Evolutionary conservation across 2,888 invertebrate species (phyloP).

Genomic region (Cantharis nigra): DNA sequence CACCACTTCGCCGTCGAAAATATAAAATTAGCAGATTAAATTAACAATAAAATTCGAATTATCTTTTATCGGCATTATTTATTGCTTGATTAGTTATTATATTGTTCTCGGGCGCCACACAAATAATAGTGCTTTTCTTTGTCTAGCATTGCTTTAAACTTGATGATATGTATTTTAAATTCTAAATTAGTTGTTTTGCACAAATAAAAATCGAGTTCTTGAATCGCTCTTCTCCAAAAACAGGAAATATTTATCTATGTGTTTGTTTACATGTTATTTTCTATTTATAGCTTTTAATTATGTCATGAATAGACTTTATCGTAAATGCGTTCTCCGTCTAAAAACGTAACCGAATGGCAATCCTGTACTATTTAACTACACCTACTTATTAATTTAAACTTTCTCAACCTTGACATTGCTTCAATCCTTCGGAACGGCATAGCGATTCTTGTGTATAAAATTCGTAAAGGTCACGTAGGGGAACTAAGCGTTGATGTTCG

Average conservation of each 20-base stretch:
- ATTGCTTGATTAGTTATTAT: no score
- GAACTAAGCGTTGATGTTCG: neutral
- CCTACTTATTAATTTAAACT: neutral
- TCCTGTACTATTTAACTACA: neutral
- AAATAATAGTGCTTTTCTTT: no score
- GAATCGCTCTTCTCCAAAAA: neutral
- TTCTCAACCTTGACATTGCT: neutral
- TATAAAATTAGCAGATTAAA: no score
- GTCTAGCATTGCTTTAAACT: no score
- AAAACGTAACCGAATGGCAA: neutral
- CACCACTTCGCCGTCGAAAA: no score
- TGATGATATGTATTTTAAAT: neutral
- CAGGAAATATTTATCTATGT: conserved; percentile 20
- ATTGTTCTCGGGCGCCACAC: no score
- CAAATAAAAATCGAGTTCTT: neutral
- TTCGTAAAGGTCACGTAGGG: neutral
- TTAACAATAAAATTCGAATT: no score
- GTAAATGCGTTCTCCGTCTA: neutral
- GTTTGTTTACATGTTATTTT: conserved; percentile 17
- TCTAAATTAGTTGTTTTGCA: neutral
- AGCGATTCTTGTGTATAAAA: neutral
- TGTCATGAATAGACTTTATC: conserved; percentile 8
- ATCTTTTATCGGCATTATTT: no score
- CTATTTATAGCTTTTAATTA: conserved; percentile 19
- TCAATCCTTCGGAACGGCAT: neutral